Base-by-base conservation (phyloP, 2,113 vertebrate genomes). In the Corynorhinus townsendii region DNA sequence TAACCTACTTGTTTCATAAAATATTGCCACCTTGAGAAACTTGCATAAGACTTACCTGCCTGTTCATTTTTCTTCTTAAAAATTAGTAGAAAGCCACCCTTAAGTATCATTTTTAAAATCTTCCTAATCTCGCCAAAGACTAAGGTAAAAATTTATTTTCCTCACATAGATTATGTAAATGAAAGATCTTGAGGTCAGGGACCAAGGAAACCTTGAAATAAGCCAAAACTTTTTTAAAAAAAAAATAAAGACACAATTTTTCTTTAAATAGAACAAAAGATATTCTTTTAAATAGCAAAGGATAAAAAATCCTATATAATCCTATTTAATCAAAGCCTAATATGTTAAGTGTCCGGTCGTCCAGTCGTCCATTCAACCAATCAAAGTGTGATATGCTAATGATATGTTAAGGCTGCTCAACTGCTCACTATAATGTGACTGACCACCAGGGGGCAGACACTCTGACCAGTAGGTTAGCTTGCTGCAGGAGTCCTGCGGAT, bases 1-100 rank as follows among this genome's bases (percentile, higher is more conserved):
- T 40, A 86, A 96, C 92, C 52, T 91, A 71, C 40, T 92, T 86
- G 26, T 84, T 95, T 45, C 96, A 95, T 93, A 95, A 94, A 95
- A 95, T 89, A 95, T 87, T 86, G 84, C 82, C 83, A 96, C 75
- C 75, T 89, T 89, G 38, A 97, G 83, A 77, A 92, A 94, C 14
- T 82, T 96, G 59, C 45, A 0, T 77, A 95, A 92, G 77, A 95
- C 30, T 47, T 81, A 64, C 12, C 68, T 30, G 30, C 80, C 75
- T 84, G 9, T 86, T 77, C 28, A 38, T 22, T 52, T 84, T 35
- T 82, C 89, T 76, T 47, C 73, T 71, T 38, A 82, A 69, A 95
- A 81, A 80, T 64, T 72, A 88, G 40, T 71, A 75, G 49, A 83
- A 92, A 87, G 19, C 56, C 92, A 54, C 35, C 49, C 33, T 40